Evolutionary conservation across 2,113 vertebrate genomes (phyloP).

Genomic region (Prionailurus bengalensis): DNA sequence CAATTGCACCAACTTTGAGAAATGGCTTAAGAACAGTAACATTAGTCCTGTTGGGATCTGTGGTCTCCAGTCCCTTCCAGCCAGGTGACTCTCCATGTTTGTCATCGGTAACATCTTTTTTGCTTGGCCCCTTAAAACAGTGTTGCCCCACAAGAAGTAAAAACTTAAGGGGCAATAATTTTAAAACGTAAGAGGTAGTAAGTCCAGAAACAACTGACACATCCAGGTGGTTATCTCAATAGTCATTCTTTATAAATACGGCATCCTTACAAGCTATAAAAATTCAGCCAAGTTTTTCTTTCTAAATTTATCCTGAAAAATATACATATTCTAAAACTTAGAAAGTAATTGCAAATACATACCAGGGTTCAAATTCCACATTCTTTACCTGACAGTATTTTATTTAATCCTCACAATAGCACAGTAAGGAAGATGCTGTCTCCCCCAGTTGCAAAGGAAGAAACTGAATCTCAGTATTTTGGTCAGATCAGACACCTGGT

Average conservation of each 20-base stretch:
- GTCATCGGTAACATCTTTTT: background rate
- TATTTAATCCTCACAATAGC: background rate
- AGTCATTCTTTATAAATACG: background rate
- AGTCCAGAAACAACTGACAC: background rate
- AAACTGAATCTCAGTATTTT: background rate
- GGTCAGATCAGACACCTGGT: background rate
- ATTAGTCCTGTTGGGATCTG: background rate
- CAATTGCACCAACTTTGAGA: background rate
- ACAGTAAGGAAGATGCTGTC: background rate
- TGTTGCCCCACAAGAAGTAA: background rate
- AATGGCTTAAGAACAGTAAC: background rate
- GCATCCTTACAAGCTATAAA: background rate
- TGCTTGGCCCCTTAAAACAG: background rate
- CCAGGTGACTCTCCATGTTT: background rate
- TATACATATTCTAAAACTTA: background rate
- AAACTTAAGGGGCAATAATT: background rate
- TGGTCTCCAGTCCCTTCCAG: background rate
- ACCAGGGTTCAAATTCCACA: background rate
- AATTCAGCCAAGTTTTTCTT: slow-evolving; percentile 27
- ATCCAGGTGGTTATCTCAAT: background rate
- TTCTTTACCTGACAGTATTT: background rate
- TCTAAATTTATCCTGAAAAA: background rate
- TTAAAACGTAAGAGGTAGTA: background rate
- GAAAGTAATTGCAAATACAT: background rate
- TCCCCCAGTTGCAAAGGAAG: background rate